Evolutionary conservation across 2,113 vertebrate genomes (phyloP), one percentile per base, ranked within the genome.

Genomic region (Sorex araneus): DNA sequence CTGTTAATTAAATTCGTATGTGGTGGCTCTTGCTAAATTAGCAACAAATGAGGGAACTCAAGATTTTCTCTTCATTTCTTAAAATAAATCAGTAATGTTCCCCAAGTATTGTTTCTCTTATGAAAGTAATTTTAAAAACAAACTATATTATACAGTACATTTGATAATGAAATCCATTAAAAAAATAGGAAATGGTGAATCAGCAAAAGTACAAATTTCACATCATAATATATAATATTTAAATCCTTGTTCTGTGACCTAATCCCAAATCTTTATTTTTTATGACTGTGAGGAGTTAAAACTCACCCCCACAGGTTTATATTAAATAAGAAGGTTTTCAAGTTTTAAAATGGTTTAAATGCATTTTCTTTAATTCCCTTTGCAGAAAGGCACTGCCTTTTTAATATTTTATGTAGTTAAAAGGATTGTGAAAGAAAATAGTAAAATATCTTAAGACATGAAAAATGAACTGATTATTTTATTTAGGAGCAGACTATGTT

Each of bases 1-100:
- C 36, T 96, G 91, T 97, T 97, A 97, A 96, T 97, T 96, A 96
- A 97, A 95, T 91, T 97, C 83, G 0, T 92, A 40, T 85, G 82
- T 88, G 80, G 40, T 90, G 18, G 50, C 23, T 89, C 45, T 93
- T 69, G 87, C 83, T 93, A 94, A 95, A 97, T 95, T 94, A 95
- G 66, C 84, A 84, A 81, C 82, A 91, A 95, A 66, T 83, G 78
- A 50, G 27, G 40, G 47, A 21, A 80, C 36, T 91, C 70, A 78
- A 88, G 90, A 50, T 94, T 89, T 2, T 79, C 43, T 91, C 47
- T 45, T 70, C 3, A 84, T 95, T 94, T 83, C 70, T 86, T 67
- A 76, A 90, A 57, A 34, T 5, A 4, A n/a, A 21, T n/a, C 32
- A 50, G 23, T 19, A 69, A 57, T 96, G 34, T 88, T 93, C n/a